Conservation (phyloP, 1,140 invertebrate species). For the Heliconius hewitsoni region DNA sequence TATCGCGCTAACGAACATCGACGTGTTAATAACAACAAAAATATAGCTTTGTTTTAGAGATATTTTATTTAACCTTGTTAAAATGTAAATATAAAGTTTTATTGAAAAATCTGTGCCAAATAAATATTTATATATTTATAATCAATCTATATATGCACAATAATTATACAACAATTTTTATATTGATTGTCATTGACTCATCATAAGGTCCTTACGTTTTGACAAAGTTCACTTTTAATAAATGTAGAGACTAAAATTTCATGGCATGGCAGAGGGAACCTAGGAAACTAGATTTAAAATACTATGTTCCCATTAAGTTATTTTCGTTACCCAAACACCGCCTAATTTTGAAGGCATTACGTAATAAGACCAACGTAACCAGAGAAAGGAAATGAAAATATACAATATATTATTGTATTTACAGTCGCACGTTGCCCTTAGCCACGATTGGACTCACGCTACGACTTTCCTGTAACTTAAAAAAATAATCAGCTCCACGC, state of each 20-base stretch:
- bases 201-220: too few relatives aligned
- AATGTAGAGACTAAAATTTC: too few relatives aligned
- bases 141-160: background rate
- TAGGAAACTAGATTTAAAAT: background rate
- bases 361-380: background rate
- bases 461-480: too few relatives aligned
- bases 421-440: background rate
- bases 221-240: too few relatives aligned
- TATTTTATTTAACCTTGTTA: background rate
- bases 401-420: background rate
- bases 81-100: background rate
- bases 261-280: background rate
- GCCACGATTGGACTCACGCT: background rate
- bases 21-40: slow-evolving; percentile 39
- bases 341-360: background rate
- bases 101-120: background rate
- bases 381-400: background rate
- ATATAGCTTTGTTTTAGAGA: slow-evolving; percentile 25
- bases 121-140: background rate
- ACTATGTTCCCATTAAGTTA: background rate
- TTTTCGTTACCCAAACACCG: too few relatives aligned
- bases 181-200: too few relatives aligned
- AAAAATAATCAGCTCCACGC: too few relatives aligned
- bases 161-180: too few relatives aligned
- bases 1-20: slow-evolving; percentile 38